Evolutionary conservation across 2,888 invertebrate genomes (phyloP), one percentile per base, ranked within the genome.

Genomic region (Drosophila monieri): DNA sequence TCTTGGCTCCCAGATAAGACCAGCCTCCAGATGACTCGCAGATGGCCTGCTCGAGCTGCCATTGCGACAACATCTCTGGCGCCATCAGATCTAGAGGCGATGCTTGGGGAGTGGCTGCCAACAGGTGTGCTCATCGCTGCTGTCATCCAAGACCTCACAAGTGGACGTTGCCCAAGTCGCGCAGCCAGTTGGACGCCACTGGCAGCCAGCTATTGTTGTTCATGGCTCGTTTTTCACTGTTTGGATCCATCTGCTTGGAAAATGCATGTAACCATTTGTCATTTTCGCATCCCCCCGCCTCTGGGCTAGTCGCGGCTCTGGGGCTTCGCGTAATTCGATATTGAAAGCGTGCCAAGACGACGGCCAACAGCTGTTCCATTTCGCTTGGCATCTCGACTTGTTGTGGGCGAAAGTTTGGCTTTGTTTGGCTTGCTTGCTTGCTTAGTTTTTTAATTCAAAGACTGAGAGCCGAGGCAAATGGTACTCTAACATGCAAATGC

Each of bases 291-390:
- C 48, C 64, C 48, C 37, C 48, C 62, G 70, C 62, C 66, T 58
- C 48, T 74, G 12, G 12, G 35, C n/a, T 14, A 14, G 6, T 41
- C 14, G 53, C 73, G 56, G 59, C 68, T 67, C 51, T 73, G 74
- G 69, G 74, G 69, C 65, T 73, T 67, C 59, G 52, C 37, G 81
- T 76, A 83, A 83, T 83, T 85, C 74, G 69, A 81, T 84, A 81
- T 86, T 86, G 87, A 84, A 84, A 81, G 81, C 87, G 87, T 81
- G 81, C 81, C 81, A 86, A 78, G 65, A 23, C 51, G 58, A 49
- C 44, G 67, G 52, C 56, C 52, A 61, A 78, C 80, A 83, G 87
- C 81, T 83, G 81, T 85, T 84, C 80, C 85, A 84, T 76, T 77
- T 81, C 67, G 83, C 59, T 86, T 78, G 76, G 54, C 84, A 74